phyloP scores from a whole-genome alignment of 2,797 vertebrate species.

The Selene dorsalis region DNA sequence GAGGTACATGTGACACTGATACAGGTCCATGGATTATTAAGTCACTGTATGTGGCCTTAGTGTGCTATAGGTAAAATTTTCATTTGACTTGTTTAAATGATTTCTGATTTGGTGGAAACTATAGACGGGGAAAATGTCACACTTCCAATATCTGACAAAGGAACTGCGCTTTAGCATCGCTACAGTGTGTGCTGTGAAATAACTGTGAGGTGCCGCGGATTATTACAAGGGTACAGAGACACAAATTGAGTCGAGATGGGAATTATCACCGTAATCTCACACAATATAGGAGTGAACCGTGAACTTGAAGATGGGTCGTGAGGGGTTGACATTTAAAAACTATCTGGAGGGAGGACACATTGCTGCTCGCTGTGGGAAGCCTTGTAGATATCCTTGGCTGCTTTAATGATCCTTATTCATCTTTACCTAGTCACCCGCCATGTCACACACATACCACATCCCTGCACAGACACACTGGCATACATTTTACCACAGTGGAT shows the following conservation, averaged over 20 bases:
- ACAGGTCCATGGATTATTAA: conserved; percentile 58
- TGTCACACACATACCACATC: conserved; percentile 18
- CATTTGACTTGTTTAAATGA: conserved; percentile 67
- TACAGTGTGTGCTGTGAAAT: conserved; percentile 49
- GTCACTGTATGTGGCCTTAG: conserved; percentile 32
- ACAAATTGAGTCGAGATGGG: conserved; percentile 73
- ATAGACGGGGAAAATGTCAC: conserved; percentile 72
- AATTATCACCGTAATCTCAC: conserved; percentile 66
- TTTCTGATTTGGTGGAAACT: conserved; percentile 65
- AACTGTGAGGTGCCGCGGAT: conserved; percentile 52
- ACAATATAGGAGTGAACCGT: conserved; percentile 58
- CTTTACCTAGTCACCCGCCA: conserved; percentile 54
- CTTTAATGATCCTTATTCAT: conserved; percentile 73
- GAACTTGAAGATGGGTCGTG: conserved; percentile 50
- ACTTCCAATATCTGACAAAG: conserved; percentile 31
- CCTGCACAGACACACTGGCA: conserved; percentile 1
- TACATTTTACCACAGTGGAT: conserved; percentile 8
- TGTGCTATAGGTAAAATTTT: conserved; percentile 47
- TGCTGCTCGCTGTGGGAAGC: conserved; percentile 58
- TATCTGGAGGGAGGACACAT: conserved; percentile 64
- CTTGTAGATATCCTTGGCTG: conserved; percentile 63
- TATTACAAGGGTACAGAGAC: conserved; percentile 55
- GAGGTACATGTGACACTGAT: conserved; percentile 35
- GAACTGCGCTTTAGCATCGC: neutral
- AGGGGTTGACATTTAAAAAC: conserved; percentile 72